Conservation (phyloP, 2,113 vertebrate species). For the Anser brachyrhynchus region DNA sequence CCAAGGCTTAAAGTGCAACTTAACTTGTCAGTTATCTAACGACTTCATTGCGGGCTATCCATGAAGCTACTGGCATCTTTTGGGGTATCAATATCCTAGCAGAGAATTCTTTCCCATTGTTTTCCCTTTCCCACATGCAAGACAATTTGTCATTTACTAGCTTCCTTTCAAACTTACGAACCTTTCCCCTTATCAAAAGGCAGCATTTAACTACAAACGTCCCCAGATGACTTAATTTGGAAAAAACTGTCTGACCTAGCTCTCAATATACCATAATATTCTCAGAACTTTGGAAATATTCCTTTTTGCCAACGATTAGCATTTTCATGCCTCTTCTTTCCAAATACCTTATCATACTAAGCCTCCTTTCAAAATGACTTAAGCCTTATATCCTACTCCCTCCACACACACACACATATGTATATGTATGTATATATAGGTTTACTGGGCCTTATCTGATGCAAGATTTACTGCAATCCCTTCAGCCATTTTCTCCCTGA, state of each 20-base stretch:
- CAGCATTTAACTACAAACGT: neutral
- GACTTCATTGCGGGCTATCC: neutral
- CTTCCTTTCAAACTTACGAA: neutral
- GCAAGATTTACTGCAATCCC: neutral
- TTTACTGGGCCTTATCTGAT: neutral
- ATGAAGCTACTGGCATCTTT: neutral
- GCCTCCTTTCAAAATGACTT: neutral
- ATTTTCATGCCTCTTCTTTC: neutral
- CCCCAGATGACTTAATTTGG: neutral
- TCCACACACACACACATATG: rapidly evolving
- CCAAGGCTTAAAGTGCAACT: neutral
- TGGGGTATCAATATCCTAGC: neutral
- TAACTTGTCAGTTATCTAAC: neutral
- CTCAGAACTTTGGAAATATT: neutral
- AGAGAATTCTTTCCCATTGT: neutral
- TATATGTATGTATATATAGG: neutral
- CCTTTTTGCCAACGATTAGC: neutral
- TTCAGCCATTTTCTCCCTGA: neutral
- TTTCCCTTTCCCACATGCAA: neutral
- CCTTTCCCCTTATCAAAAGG: neutral
- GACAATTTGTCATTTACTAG: neutral
- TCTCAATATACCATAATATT: neutral
- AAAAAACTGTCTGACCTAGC: neutral
- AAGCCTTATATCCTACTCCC: neutral
- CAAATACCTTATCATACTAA: neutral